Conservation (phyloP, 30 jellyfish, hydroid and myxozoan genomes). For the Nemopilema nomurai region DNA sequence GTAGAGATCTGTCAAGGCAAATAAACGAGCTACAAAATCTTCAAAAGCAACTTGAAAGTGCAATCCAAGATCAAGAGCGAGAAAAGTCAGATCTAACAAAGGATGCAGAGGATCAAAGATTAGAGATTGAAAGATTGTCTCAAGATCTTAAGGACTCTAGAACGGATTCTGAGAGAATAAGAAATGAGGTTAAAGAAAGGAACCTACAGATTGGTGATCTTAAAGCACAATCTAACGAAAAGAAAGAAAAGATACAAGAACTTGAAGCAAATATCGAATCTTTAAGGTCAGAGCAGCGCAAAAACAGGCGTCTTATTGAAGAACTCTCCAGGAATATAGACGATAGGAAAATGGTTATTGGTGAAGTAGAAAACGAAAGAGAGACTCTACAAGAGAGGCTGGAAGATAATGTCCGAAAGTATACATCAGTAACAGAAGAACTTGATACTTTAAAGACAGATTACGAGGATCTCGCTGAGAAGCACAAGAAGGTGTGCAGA, state of each 20-base stretch:
- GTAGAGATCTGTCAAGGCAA: conserved; percentile 58
- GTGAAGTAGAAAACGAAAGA: conserved; percentile 35
- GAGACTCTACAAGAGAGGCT: conserved; percentile 60
- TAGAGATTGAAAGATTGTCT: conserved; percentile 29
- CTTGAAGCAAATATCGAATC: conserved; percentile 23
- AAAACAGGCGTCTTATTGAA: conserved; percentile 12
- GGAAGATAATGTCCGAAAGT: conserved; percentile 29
- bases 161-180: conserved; percentile 18
- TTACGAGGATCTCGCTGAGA: conserved; percentile 18
- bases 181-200: conserved; percentile 42
- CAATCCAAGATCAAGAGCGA: conserved; percentile 24
- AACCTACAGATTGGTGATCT: background rate
- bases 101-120: conserved; percentile 31
- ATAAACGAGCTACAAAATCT: conserved; percentile 23
- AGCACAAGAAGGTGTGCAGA: background rate
- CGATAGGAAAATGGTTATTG: background rate
- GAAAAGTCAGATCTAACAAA: conserved; percentile 39
- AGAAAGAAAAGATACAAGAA: conserved; percentile 30
- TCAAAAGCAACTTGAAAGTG: conserved; percentile 39
- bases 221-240: conserved; percentile 5
- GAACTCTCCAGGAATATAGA: conserved; percentile 46
- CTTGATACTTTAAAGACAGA: conserved; percentile 12
- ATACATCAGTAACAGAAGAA: conserved; percentile 6
- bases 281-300: conserved; percentile 28
- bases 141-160: conserved; percentile 52